Evolutionary conservation across 2,113 vertebrate species (phyloP).

Genomic region (Indri indri): DNA sequence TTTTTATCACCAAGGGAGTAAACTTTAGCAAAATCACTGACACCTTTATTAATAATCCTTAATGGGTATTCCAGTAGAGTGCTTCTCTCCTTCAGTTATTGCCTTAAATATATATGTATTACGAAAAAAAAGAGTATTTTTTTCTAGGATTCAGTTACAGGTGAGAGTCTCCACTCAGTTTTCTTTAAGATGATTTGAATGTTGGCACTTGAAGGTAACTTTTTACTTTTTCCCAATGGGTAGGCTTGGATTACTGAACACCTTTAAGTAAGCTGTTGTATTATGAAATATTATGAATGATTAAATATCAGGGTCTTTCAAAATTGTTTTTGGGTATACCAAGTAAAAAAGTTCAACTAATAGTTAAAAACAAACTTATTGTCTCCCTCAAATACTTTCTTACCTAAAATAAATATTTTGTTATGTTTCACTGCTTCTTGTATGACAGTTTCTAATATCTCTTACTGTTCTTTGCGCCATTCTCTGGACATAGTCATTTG

Average conservation of each 20-base stretch:
- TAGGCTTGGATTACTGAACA: not conserved
- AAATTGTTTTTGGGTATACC: not conserved
- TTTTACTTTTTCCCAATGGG: not conserved
- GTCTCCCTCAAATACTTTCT: not conserved
- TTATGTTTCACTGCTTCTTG: not conserved
- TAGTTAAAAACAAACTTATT: not conserved
- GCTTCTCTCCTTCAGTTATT: not conserved
- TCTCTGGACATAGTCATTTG: not conserved
- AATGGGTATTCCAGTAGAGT: not conserved
- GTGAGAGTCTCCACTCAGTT: not conserved
- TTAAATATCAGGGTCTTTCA: not conserved
- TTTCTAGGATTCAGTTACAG: not conserved
- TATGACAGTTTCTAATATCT: not conserved
- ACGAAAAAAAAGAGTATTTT: not conserved
- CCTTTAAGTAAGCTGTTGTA: not conserved
- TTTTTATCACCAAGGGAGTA: not conserved
- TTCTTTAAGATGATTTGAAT: not conserved
- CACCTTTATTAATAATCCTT: not conserved
- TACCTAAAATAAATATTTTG: not conserved
- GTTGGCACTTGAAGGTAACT: not conserved
- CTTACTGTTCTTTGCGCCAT: not conserved
- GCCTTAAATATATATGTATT: not conserved
- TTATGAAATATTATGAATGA: not conserved
- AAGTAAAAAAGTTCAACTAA: not conserved
- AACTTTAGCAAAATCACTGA: not conserved